Conservation (phyloP, 2,888 invertebrate species). For the Hydraecia micacea region DNA sequence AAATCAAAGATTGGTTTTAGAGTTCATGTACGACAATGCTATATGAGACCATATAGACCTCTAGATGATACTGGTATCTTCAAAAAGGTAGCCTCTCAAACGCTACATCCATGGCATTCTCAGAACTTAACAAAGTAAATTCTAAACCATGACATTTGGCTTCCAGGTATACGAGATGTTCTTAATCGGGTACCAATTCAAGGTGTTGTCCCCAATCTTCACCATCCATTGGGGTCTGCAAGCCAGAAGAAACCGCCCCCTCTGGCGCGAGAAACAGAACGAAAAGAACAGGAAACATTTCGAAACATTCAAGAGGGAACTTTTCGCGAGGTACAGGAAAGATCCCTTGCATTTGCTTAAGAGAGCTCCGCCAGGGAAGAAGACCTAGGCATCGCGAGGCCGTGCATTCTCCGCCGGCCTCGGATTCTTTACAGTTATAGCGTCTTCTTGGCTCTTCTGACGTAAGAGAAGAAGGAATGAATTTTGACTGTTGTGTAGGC, state of each 20-base stretch:
- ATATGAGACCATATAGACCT: not conserved
- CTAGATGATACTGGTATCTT: not conserved
- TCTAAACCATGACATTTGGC: constrained; percentile 8
- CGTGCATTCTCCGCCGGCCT: constrained; percentile 85
- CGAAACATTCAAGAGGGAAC: constrained; percentile 95
- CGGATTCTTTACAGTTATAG: constrained; percentile 65
- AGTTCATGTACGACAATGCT: not conserved
- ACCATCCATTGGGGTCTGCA: constrained; percentile 97
- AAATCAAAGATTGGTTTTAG: not conserved
- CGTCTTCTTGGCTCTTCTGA: constrained; percentile 71
- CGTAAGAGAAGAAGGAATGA: constrained; percentile 47
- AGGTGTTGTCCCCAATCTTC: constrained; percentile 96
- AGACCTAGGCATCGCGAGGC: constrained; percentile 88
- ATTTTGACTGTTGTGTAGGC: constrained; percentile 29
- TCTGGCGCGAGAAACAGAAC: constrained; percentile 97
- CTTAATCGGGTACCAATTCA: constrained; percentile 96
- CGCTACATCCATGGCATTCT: not conserved
- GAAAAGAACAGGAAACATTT: constrained; percentile 95
- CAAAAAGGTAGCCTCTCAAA: not conserved
- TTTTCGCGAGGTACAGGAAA: constrained; percentile 93
- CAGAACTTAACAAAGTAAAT: not conserved
- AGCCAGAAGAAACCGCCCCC: constrained; percentile 93
- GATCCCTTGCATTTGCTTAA: constrained; percentile 90
- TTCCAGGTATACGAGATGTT: constrained; percentile 97
- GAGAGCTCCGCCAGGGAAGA: constrained; percentile 81